phyloP scores from a whole-genome alignment of 2,797 vertebrate species.

The Trematomus bernacchii region DNA sequence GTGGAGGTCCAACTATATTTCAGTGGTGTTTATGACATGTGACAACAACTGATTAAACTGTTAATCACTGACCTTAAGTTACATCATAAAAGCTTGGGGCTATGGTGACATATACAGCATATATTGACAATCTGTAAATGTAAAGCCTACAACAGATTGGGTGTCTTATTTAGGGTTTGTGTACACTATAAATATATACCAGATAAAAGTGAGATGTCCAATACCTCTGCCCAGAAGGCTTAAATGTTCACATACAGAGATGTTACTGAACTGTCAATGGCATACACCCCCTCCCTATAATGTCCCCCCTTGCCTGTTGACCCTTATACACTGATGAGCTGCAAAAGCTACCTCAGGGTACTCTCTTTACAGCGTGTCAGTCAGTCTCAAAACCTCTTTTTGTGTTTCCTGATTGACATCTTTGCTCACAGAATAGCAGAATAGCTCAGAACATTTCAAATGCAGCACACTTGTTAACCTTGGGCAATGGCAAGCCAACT shows the following conservation, averaged over 20 bases:
- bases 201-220: not conserved
- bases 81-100: not conserved
- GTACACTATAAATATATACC: not conserved
- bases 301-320: constrained; percentile 8
- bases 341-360: constrained; percentile 5
- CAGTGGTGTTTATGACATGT: not conserved
- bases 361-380: not conserved
- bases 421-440: constrained; percentile 1
- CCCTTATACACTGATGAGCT: not conserved
- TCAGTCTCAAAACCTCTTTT: not conserved
- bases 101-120: not conserved
- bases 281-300: not conserved
- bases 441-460: not conserved
- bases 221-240: not conserved
- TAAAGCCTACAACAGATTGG: not conserved
- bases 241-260: constrained; percentile 17
- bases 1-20: not conserved
- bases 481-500: not conserved
- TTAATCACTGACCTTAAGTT: constrained; percentile 3
- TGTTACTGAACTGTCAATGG: constrained; percentile 5
- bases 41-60: not conserved
- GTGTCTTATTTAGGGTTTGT: not conserved
- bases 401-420: not conserved
- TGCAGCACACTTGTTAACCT: not conserved
- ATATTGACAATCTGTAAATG: constrained; percentile 12